Conservation (phyloP, 2,797 vertebrate species). For the Valencia hispanica region DNA sequence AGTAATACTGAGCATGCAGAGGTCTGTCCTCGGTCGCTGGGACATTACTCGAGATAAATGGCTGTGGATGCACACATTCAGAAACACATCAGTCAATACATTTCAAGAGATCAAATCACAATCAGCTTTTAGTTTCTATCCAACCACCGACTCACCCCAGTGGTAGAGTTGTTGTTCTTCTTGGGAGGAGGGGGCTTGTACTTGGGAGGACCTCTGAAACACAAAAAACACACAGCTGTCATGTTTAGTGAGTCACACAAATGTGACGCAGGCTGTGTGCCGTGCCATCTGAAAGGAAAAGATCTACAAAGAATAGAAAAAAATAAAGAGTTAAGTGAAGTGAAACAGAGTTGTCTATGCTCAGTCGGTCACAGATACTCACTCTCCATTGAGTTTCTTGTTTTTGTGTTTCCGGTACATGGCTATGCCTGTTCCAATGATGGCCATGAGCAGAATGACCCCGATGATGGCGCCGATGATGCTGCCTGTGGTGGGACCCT, state of each 20-base stretch:
- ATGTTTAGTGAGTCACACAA: slow-evolving; percentile 23
- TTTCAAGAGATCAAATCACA: slow-evolving; percentile 11
- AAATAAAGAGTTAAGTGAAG: slow-evolving; percentile 6
- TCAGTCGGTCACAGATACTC: slow-evolving; percentile 50
- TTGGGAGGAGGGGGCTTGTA: slow-evolving; percentile 82
- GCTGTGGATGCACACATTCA: slow-evolving; percentile 34
- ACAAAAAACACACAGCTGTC: slow-evolving; percentile 41
- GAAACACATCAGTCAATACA: slow-evolving; percentile 3
- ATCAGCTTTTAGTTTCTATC: background rate
- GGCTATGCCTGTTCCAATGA: slow-evolving; percentile 72
- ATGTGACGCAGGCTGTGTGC: background rate
- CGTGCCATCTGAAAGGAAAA: slow-evolving; percentile 18
- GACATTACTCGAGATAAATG: slow-evolving; percentile 15
- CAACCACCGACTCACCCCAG: slow-evolving; percentile 64
- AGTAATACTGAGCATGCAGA: slow-evolving; percentile 33
- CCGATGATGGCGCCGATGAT: slow-evolving; percentile 80
- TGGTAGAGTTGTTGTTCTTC: slow-evolving; percentile 60
- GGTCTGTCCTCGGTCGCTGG: slow-evolving; percentile 29
- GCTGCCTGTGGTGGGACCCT: slow-evolving; percentile 64
- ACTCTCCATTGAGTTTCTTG: slow-evolving; percentile 67
- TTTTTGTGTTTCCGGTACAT: slow-evolving; percentile 67
- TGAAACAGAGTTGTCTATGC: slow-evolving; percentile 1
- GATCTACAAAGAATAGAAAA: background rate
- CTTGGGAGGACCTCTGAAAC: slow-evolving; percentile 78
- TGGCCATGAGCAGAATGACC: slow-evolving; percentile 72